A percentile compares a stretch with the other conserved stretches of the same genome.
These are phyloP conservation scores for Portunus trituberculatus DNA, from an alignment of 1,140 invertebrate genomes.

Conservation along the genomic window DNA sequence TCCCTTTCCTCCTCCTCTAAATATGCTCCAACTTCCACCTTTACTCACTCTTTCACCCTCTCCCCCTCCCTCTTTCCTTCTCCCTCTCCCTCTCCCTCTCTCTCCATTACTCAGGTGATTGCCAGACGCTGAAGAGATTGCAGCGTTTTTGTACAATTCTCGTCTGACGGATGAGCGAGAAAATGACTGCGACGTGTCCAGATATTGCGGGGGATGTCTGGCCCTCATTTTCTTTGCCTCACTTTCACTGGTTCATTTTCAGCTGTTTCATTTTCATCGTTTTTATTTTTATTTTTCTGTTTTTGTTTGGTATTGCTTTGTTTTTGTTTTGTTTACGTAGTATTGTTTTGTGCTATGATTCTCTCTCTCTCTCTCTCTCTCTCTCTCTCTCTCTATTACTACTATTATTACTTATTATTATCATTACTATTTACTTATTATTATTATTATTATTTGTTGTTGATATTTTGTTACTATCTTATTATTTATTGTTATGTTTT, in stretches of 20 bases:
- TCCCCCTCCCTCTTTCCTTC: not conserved
- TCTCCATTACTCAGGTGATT: conserved; percentile 4
- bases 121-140: conserved; percentile 24
- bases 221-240: not conserved
- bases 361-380: conserved; percentile 33
- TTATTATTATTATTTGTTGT: no score
- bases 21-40: no score
- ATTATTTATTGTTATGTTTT: no score
- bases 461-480: no score
- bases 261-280: no score
- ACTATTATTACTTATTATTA: no score
- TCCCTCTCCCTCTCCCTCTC: not conserved
- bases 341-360: not conserved
- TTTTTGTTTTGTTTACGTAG: no score
- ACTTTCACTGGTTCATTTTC: not conserved
- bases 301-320: no score
- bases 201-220: not conserved
- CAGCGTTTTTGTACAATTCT: conserved; percentile 37
- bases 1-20: not conserved
- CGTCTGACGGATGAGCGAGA: conserved; percentile 44
- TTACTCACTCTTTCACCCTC: not conserved
- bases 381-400: conserved; percentile 32
- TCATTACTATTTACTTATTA: no score
- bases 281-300: no score
- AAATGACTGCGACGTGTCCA: conserved; percentile 56